Base-by-base conservation (phyloP, 2,888 invertebrate genomes). In the Julus scanicus region DNA sequence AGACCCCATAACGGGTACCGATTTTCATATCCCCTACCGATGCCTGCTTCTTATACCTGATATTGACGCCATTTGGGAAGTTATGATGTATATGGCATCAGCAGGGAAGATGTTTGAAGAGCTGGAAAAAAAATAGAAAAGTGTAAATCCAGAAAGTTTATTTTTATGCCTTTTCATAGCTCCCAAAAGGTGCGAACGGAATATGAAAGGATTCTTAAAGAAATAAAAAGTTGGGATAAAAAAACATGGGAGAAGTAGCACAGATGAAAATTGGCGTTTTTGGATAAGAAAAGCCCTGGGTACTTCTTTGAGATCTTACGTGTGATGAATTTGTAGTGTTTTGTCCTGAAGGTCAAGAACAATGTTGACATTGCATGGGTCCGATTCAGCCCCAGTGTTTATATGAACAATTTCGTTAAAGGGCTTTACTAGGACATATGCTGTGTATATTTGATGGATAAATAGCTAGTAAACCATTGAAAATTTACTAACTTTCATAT, bases 11-110 rank as follows among this genome's bases (percentile, higher is more conserved):
- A 71, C 71, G 71, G 71, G 71, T 71, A 71, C 71, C 71, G 71
- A 71, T 71, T 71, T 71, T 71, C 71, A 71, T 71, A 71, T 29
- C 71, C n/a, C 29, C 71, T 29, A 71, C 71, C 71, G 71, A 20
- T 71, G 71, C 20, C 71, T 71, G 71, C 71, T 71, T 71, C n/a
- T 71, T 71, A 6, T 71, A 71, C 71, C 71, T 71, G 71, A 71
- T 71, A 71, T 71, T 71, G 71, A 71, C 29, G 71, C 71, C 71
- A 71, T 71, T 71, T 71, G 71, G 71, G 71, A 29, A 71, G 71
- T 29, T 71, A n/a, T 71, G 71, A 71, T 71, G 71, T 71, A 71
- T 29, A 71, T 29, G 71, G 71, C 71, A 71, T 20, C 71, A 71
- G 71, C 71, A 29, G 71, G 71, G 71, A 71, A 29, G 71, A 71